phyloP scores from a whole-genome alignment of 2,113 vertebrate species.

The Porphyrio hochstetteri region DNA sequence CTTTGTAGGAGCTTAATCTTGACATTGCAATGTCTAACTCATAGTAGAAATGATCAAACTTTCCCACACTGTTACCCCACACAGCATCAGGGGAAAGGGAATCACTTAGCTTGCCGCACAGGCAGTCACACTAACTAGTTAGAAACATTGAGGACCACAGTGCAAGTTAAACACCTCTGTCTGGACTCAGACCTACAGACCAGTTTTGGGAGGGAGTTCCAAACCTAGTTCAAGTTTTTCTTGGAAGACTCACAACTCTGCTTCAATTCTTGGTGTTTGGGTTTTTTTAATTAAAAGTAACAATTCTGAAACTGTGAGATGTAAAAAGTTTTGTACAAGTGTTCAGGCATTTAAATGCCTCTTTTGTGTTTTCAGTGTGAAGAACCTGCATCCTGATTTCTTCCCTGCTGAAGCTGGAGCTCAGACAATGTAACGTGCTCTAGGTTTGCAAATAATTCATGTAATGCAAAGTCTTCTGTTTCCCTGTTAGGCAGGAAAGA shows the following conservation, averaged over 20 bases:
- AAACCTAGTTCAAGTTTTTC: not conserved
- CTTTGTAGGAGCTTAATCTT: not conserved
- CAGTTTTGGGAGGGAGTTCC: not conserved
- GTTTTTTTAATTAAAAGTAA: not conserved
- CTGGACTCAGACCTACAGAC: no score
- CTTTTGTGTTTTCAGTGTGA: not conserved
- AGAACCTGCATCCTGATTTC: not conserved
- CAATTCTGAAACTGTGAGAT: not conserved
- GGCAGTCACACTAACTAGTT: not conserved
- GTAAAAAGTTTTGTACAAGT: not conserved
- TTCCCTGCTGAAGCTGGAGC: not conserved
- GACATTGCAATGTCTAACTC: not conserved
- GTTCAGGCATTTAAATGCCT: not conserved
- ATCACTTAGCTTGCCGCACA: not conserved
- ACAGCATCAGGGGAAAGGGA: not conserved
- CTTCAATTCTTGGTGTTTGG: not conserved
- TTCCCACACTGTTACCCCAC: not conserved
- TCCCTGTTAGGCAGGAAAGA: not conserved
- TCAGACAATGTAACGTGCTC: not conserved
- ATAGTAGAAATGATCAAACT: not conserved
- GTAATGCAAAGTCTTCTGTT: not conserved
- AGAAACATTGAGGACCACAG: not conserved
- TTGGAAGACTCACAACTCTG: not conserved
- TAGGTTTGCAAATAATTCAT: not conserved
- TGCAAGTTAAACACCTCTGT: not conserved